phyloP scores from a whole-genome alignment of 2,888 invertebrate genomes.

The Scaptomyza caliginosa region DNA sequence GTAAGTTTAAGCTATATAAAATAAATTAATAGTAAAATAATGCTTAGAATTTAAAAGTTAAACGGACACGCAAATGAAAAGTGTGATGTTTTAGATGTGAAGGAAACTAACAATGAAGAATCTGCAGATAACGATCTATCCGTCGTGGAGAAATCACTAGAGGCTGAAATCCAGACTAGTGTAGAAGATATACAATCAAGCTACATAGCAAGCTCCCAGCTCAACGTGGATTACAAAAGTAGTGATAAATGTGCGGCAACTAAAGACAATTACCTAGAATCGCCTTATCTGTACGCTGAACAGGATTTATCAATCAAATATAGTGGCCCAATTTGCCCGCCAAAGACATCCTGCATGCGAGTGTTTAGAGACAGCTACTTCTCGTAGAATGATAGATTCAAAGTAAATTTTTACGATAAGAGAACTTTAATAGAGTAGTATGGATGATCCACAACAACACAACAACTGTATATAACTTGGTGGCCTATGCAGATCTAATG shows the following conservation, averaged over 20 bases:
- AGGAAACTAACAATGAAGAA: neutral
- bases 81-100: neutral
- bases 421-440: constrained; percentile 58
- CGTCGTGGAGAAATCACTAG: neutral
- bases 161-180: neutral
- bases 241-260: no score
- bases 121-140: neutral
- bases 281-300: constrained; percentile 4
- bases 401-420: constrained; percentile 18
- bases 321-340: constrained; percentile 71
- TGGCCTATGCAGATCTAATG: constrained; percentile 23
- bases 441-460: constrained; percentile 30
- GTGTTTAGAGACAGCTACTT: constrained; percentile 82
- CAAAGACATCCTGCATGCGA: constrained; percentile 77
- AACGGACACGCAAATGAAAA: neutral
- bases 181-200: neutral
- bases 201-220: constrained; percentile 9
- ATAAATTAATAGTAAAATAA: neutral
- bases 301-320: constrained; percentile 12
- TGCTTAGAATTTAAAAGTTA: constrained; percentile 7
- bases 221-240: constrained; percentile 10
- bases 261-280: neutral
- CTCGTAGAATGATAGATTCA: constrained; percentile 57
- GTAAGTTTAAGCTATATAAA: constrained; percentile 32
- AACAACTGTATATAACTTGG: constrained; percentile 41